Conservation (phyloP, 2,797 vertebrate genomes). For the Dendrocincla tyrannina region DNA sequence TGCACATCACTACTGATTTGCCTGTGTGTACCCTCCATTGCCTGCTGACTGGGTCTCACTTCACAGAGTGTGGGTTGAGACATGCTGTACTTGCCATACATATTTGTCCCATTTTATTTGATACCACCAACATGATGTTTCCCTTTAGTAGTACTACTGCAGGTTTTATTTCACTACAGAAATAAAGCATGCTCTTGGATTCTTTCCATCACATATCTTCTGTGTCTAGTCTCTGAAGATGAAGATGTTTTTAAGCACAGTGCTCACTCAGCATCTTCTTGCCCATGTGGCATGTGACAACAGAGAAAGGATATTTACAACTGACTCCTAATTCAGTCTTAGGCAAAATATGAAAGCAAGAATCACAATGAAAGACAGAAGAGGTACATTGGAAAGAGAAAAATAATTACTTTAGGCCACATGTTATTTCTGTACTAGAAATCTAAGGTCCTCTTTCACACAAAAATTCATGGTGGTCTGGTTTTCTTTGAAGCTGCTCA, state of each 20-base stretch:
- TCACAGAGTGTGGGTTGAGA: neutral
- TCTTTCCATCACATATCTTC: neutral
- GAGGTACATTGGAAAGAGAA: neutral
- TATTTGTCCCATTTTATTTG: neutral
- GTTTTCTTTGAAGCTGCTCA: neutral
- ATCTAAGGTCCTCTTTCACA: neutral
- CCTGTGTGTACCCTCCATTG: neutral
- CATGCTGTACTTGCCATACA: neutral
- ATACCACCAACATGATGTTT: neutral
- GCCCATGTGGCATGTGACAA: neutral
- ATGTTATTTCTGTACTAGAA: neutral
- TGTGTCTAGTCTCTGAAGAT: neutral
- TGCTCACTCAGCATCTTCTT: neutral
- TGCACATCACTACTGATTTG: rapidly evolving
- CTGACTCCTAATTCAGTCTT: neutral
- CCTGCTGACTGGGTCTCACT: neutral
- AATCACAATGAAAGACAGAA: neutral
- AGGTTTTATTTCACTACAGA: neutral
- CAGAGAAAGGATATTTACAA: neutral
- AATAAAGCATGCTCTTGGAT: neutral
- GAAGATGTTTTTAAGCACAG: neutral
- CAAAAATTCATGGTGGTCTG: neutral
- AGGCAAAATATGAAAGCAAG: neutral
- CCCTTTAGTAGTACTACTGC: neutral
- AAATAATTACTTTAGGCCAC: neutral